Conservation (phyloP, 1,140 invertebrate genomes). For the Macrostomum lignano region DNA sequence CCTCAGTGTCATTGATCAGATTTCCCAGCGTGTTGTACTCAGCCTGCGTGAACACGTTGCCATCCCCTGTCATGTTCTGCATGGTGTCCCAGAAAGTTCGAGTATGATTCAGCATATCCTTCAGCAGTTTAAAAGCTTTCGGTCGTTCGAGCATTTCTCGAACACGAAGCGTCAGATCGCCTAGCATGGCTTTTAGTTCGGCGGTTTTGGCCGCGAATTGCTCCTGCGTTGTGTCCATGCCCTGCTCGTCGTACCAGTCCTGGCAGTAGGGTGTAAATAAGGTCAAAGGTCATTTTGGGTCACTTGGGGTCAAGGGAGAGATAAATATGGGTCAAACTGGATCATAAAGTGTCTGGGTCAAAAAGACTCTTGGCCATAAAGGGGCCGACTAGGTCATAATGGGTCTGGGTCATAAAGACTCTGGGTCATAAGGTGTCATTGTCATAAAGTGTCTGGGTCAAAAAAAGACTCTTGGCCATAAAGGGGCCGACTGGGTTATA, state of each 20-base stretch:
- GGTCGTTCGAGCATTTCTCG: conserved; percentile 59
- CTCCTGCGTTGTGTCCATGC: conserved; percentile 14
- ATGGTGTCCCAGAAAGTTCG: conserved; percentile 21
- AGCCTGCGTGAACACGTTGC: conserved; percentile 34
- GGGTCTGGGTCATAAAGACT: too few relatives aligned
- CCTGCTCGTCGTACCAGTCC: conserved; percentile 24
- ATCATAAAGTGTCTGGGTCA: too few relatives aligned
- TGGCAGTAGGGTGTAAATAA: too few relatives aligned
- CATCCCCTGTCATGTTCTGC: conserved; percentile 21
- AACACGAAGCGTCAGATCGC: conserved; percentile 40
- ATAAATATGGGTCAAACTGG: too few relatives aligned
- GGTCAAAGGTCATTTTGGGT: too few relatives aligned
- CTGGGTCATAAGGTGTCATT: too few relatives aligned
- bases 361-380: too few relatives aligned
- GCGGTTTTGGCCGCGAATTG: not conserved
- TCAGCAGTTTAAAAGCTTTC: conserved; percentile 27
- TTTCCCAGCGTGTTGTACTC: conserved; percentile 25
- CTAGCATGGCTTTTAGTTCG: conserved; percentile 14
- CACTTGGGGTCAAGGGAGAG: too few relatives aligned
- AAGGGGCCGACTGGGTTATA: too few relatives aligned
- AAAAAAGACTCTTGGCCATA: too few relatives aligned
- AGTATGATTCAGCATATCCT: conserved; percentile 28
- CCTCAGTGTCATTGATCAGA: conserved; percentile 34
- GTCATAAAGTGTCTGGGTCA: too few relatives aligned
- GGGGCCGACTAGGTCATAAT: too few relatives aligned